phyloP scores from a whole-genome alignment of 2,113 vertebrate species.

The Benthochromis sp. region DNA sequence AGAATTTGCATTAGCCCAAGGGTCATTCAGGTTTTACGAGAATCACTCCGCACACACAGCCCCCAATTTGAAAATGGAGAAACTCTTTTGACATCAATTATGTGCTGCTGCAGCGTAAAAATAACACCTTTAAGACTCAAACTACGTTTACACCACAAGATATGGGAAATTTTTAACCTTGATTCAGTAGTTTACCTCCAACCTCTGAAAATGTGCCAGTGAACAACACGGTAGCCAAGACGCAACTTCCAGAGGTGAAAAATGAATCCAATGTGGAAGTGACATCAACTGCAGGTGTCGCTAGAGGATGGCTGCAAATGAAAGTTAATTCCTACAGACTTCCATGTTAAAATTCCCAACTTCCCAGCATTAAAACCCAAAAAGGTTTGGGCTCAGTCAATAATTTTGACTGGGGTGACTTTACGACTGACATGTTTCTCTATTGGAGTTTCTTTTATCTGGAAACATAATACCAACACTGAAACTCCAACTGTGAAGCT shows the following conservation, averaged over 20 bases:
- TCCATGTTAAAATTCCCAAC: neutral
- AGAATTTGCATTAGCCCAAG: slow-evolving; percentile 25
- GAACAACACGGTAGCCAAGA: neutral
- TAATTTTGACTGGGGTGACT: too few relatives aligned
- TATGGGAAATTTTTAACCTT: neutral
- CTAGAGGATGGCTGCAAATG: neutral
- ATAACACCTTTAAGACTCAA: slow-evolving; percentile 1
- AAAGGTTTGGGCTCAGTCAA: neutral
- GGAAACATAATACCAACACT: neutral
- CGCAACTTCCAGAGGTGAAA: neutral
- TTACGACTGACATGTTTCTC: too few relatives aligned
- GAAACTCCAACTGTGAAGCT: neutral
- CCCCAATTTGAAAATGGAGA: slow-evolving; percentile 30
- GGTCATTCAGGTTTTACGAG: slow-evolving; percentile 31
- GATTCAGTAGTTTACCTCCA: neutral
- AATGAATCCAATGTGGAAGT: neutral
- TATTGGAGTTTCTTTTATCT: neutral
- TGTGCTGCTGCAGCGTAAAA: neutral
- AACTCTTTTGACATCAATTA: slow-evolving; percentile 26
- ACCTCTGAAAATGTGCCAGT: neutral
- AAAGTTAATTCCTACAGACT: neutral
- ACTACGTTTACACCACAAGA: neutral
- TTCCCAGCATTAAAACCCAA: accelerated
- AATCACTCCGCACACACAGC: neutral
- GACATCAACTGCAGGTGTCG: neutral